These are phyloP conservation scores for Arctopsyche grandis DNA, from an alignment of 1,140 invertebrate genomes.

Conservation along the genomic window DNA sequence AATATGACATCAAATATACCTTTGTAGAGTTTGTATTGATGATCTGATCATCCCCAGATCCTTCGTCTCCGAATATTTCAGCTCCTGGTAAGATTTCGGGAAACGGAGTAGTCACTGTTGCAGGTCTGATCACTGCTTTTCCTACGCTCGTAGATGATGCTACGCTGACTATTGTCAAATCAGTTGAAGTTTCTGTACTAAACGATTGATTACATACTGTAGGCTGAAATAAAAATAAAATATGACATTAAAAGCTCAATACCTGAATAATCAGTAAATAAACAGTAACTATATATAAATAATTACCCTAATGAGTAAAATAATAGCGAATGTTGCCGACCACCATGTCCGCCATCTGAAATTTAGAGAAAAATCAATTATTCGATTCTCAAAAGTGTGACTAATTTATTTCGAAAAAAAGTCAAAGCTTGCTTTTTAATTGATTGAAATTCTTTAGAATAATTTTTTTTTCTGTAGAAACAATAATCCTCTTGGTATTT, in stretches of 20 bases:
- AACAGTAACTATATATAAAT: neutral
- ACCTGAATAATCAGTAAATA: neutral
- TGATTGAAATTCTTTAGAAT: too few species aligned
- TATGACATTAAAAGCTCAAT: constrained; percentile 4
- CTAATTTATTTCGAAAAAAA: too few species aligned
- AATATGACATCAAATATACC: neutral
- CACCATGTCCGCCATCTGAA: constrained; percentile 46
- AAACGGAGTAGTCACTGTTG: neutral
- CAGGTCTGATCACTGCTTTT: neutral
- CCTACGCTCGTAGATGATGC: constrained; percentile 54
- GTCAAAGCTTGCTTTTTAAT: too few species aligned
- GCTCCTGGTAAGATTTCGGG: constrained; percentile 51
- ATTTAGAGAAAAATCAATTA: constrained; percentile 27
- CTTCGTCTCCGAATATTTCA: constrained; percentile 58
- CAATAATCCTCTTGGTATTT: neutral
- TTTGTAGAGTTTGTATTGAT: constrained; percentile 15
- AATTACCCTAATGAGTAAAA: constrained; percentile 35
- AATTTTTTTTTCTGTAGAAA: too few species aligned
- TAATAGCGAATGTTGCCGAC: constrained; percentile 30
- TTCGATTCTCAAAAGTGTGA: too few species aligned
- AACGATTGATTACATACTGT: constrained; percentile 51
- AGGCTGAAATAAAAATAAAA: constrained; percentile 38
- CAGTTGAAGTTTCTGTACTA: constrained; percentile 59
- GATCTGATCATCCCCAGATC: constrained; percentile 62
- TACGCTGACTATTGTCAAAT: constrained; percentile 58